Conservation (phyloP, 2,888 invertebrate genomes). For the Latrodectus elegans region DNA sequence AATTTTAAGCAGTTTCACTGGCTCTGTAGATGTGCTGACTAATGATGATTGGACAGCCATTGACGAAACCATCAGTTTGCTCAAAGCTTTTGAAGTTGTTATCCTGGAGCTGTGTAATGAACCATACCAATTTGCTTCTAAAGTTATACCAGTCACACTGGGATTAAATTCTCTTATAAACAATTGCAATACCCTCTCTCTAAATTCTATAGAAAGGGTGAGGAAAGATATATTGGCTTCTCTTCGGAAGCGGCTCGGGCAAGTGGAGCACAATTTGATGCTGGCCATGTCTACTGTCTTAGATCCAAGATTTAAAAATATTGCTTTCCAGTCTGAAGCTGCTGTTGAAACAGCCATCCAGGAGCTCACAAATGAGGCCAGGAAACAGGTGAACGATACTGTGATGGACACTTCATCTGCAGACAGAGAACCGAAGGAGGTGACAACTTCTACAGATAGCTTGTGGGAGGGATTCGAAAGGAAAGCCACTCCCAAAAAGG, state of each 20-base stretch:
- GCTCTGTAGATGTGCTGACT: constrained; percentile 37
- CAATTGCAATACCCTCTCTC: constrained; percentile 53
- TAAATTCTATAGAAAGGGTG: constrained; percentile 48
- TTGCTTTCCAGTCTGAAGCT: constrained; percentile 64
- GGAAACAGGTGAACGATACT: constrained; percentile 27
- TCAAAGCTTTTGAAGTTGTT: constrained; percentile 65
- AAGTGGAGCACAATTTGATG: constrained; percentile 58
- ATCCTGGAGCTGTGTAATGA: constrained; percentile 64
- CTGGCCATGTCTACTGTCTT: constrained; percentile 63
- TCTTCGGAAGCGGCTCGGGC: constrained; percentile 43
- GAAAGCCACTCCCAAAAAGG: constrained; percentile 64
- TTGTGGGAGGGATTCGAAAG: constrained; percentile 65
- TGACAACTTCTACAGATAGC: constrained; percentile 55
- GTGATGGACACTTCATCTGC: constrained; percentile 7
- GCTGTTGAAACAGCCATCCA: constrained; percentile 63
- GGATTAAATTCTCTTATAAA: constrained; percentile 56
- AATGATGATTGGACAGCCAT: constrained; percentile 62
- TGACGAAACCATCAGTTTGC: constrained; percentile 62
- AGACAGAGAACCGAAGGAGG: constrained; percentile 35
- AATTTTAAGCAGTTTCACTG: constrained; percentile 31
- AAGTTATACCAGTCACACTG: constrained; percentile 56
- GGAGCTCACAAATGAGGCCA: constrained; percentile 47
- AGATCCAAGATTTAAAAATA: constrained; percentile 65
- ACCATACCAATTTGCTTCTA: constrained; percentile 56
- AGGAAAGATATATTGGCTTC: constrained; percentile 48